phyloP scores from a whole-genome alignment of 2,797 vertebrate genomes.

The Enteromius unitaeniatus region DNA sequence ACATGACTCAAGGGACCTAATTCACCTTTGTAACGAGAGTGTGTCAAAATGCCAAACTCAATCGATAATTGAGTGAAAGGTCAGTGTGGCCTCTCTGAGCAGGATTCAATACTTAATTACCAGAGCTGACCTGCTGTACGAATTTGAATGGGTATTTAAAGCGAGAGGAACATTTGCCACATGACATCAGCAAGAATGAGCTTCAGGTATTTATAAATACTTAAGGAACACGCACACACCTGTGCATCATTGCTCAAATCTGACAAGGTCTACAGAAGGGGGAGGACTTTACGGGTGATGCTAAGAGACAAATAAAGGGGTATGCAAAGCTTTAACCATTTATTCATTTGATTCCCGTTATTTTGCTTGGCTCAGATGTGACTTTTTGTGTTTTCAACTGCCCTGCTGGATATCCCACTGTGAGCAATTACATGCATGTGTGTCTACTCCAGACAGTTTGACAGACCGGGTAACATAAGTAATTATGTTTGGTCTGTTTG shows the following conservation, averaged over 20 bases:
- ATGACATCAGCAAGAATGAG: not conserved
- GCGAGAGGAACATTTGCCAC: constrained; percentile 10
- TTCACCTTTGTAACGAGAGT: constrained; percentile 57
- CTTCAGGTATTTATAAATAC: not conserved
- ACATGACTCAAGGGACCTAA: constrained; percentile 38
- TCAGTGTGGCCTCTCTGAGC: constrained; percentile 59
- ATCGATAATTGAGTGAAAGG: constrained; percentile 63
- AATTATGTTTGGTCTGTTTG: constrained; percentile 35
- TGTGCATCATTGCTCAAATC: not conserved
- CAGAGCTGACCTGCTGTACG: constrained; percentile 38
- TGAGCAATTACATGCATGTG: constrained; percentile 43
- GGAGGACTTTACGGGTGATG: not conserved
- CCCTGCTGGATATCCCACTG: constrained; percentile 22
- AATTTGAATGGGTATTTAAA: constrained; percentile 61
- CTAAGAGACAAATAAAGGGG: not conserved
- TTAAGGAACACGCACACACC: not conserved
- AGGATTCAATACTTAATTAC: constrained; percentile 64
- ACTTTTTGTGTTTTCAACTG: constrained; percentile 27
- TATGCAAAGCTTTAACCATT: constrained; percentile 4
- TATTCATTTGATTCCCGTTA: constrained; percentile 23
- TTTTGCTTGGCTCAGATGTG: constrained; percentile 19
- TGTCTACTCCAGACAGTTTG: constrained; percentile 22
- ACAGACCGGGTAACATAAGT: constrained; percentile 21
- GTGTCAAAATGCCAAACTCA: constrained; percentile 62
- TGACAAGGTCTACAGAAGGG: not conserved